These are phyloP conservation scores for Salarias fasciatus DNA, from an alignment of 2,797 vertebrate species.

Conservation along the genomic window DNA sequence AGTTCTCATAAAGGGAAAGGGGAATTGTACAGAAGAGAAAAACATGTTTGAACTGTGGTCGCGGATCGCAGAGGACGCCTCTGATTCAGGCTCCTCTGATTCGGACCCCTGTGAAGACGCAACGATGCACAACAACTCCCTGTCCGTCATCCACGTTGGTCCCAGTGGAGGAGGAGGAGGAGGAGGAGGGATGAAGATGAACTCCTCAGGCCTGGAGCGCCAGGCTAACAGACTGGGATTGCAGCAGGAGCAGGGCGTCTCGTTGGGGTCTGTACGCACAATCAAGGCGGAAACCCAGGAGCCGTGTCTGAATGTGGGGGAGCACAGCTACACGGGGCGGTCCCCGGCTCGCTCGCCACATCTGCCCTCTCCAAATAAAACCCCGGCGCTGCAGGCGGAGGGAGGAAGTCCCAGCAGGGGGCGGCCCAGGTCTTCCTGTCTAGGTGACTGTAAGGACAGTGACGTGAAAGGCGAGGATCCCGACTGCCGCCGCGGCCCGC, in stretches of 20 bases:
- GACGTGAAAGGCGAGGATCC: slow-evolving; percentile 33
- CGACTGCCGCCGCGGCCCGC: slow-evolving; percentile 43
- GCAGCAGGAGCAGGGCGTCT: slow-evolving; percentile 50
- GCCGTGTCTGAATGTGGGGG: slow-evolving; percentile 70
- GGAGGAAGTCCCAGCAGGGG: slow-evolving; percentile 38
- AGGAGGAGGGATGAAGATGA: slow-evolving; percentile 46
- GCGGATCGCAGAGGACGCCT: slow-evolving; percentile 41
- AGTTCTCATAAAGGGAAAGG: slow-evolving; percentile 57
- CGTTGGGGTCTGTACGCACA: slow-evolving; percentile 39
- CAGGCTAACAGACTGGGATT: slow-evolving; percentile 38
- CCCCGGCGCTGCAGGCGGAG: slow-evolving; percentile 77
- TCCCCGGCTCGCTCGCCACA: slow-evolving; percentile 77
- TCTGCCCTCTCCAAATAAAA: slow-evolving; percentile 68
- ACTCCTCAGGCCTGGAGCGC: slow-evolving; percentile 38
- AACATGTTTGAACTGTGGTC: slow-evolving; percentile 43
- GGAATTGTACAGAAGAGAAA: slow-evolving; percentile 28
- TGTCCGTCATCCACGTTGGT: slow-evolving; percentile 26
- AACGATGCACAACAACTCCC: slow-evolving; percentile 50
- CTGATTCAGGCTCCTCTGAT: slow-evolving; percentile 59
- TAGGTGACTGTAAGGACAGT: slow-evolving; percentile 49
- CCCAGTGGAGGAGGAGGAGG: slow-evolving; percentile 12
- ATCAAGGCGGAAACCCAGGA: slow-evolving; percentile 65
- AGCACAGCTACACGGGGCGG: slow-evolving; percentile 74
- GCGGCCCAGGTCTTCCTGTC: slow-evolving; percentile 50
- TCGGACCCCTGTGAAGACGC: slow-evolving; percentile 53